Conservation (phyloP, 2,797 vertebrate genomes). For the Amblyraja radiata region DNA sequence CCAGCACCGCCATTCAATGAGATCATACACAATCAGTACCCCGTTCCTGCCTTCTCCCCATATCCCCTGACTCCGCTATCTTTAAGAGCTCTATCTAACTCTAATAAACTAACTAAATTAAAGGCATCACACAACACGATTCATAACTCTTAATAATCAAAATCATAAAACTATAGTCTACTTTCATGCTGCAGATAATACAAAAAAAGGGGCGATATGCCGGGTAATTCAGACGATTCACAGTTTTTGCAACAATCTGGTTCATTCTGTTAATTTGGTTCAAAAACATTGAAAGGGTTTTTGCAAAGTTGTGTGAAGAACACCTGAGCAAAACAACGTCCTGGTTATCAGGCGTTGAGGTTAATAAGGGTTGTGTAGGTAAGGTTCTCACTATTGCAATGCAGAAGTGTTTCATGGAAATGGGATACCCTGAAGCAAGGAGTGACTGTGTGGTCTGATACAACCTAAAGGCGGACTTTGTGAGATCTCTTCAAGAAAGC, state of each 20-base stretch:
- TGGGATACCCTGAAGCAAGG: not conserved
- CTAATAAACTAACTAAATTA: too few relatives aligned
- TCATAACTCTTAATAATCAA: not conserved
- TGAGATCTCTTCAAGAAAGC: conserved; percentile 5
- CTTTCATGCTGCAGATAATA: not conserved
- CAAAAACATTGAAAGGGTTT: not conserved
- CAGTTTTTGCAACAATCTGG: not conserved
- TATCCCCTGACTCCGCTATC: too few relatives aligned
- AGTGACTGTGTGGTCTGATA: conserved; percentile 31
- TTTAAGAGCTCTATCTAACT: too few relatives aligned
- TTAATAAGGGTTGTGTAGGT: conserved; percentile 7
- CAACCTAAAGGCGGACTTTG: not conserved
- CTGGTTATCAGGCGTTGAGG: not conserved
- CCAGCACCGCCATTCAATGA: too few relatives aligned
- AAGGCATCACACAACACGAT: not conserved
- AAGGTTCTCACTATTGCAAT: not conserved
- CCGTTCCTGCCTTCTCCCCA: too few relatives aligned
- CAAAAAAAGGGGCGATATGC: not conserved
- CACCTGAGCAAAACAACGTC: not conserved
- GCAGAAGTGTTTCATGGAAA: not conserved
- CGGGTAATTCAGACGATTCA: not conserved
- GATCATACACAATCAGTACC: too few relatives aligned
- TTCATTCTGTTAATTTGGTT: not conserved
- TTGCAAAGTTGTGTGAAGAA: not conserved
- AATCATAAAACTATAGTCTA: not conserved